Conservation (phyloP, 1,140 invertebrate species). For the Lepidurus packardi region DNA sequence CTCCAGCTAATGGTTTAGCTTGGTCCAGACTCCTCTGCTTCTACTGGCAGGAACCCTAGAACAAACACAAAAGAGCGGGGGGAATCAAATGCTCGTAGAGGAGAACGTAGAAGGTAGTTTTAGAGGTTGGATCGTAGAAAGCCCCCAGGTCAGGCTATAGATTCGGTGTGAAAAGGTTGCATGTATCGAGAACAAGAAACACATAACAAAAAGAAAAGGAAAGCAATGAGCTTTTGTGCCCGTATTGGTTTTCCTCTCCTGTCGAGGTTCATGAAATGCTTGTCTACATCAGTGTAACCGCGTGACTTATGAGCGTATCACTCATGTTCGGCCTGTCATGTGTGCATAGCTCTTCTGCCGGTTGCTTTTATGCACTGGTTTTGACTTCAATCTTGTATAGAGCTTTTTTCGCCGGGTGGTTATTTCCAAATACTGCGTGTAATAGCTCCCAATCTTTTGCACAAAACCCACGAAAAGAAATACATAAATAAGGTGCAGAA, state of each 20-base stretch:
- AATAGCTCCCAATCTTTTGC: neutral
- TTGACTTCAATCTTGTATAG: too few species aligned
- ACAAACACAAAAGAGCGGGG: neutral
- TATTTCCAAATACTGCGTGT: neutral
- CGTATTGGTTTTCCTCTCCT: constrained; percentile 3
- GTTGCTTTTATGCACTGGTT: too few species aligned
- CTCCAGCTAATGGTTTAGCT: neutral
- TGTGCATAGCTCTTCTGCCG: neutral
- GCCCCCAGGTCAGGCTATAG: neutral
- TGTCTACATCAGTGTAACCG: constrained; percentile 10
- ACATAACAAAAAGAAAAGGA: neutral
- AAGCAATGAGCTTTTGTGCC: neutral
- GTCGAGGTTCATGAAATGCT: constrained; percentile 12
- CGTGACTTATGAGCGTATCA: constrained; percentile 19
- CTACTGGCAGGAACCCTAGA: neutral
- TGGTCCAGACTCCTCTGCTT: neutral
- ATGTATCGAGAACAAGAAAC: neutral
- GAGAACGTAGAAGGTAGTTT: neutral
- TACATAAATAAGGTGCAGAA: too few species aligned
- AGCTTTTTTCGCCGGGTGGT: neutral
- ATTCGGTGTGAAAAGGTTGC: neutral
- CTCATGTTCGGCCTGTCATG: constrained; percentile 1
- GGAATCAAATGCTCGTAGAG: neutral
- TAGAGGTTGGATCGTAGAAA: neutral
- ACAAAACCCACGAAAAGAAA: too few species aligned